These are phyloP conservation scores for Drosophila saltans DNA, from an alignment of 1,140 invertebrate species.

Conservation along the genomic window DNA sequence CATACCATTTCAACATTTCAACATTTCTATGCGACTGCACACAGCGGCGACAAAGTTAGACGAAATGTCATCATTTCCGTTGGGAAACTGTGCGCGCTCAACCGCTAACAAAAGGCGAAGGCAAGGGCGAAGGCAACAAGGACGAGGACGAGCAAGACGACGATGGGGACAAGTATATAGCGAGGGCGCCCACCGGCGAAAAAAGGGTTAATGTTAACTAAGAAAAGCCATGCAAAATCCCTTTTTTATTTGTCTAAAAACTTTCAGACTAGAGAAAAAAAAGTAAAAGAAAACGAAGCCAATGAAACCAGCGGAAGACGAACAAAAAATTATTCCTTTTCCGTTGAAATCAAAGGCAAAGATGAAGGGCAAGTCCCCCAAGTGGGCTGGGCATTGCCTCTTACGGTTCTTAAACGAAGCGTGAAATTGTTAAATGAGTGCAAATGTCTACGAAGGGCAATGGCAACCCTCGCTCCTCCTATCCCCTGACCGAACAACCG, in stretches of 20 bases:
- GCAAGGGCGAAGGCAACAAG: slow-evolving; percentile 14
- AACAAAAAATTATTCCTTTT: slow-evolving; percentile 28
- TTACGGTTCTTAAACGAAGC: slow-evolving; percentile 74
- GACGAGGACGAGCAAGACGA: slow-evolving; percentile 5
- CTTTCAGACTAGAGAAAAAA: slow-evolving; percentile 23
- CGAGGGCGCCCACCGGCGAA: slow-evolving; percentile 32
- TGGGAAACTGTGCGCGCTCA: slow-evolving; percentile 71
- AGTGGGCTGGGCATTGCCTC: slow-evolving; percentile 42
- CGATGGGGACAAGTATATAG: neutral
- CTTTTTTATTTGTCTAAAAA: slow-evolving; percentile 60
- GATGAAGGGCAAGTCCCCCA: slow-evolving; percentile 34
- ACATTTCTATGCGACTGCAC: slow-evolving; percentile 76
- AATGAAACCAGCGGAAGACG: slow-evolving; percentile 1
- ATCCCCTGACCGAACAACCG: slow-evolving; percentile 18
- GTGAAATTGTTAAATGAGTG: slow-evolving; percentile 83
- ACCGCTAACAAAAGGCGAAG: slow-evolving; percentile 37
- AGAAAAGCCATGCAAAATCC: slow-evolving; percentile 66
- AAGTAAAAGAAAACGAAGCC: slow-evolving; percentile 5
- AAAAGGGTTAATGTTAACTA: slow-evolving; percentile 79
- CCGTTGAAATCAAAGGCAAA: slow-evolving; percentile 54
- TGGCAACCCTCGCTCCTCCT: slow-evolving; percentile 7
- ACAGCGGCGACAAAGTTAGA: slow-evolving; percentile 74
- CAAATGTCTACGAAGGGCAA: slow-evolving; percentile 49
- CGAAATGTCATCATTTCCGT: slow-evolving; percentile 82
- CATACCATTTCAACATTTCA: slow-evolving; percentile 24